phyloP scores from a whole-genome alignment of 2,797 vertebrate genomes.

The Cyprinodon diabolis region DNA sequence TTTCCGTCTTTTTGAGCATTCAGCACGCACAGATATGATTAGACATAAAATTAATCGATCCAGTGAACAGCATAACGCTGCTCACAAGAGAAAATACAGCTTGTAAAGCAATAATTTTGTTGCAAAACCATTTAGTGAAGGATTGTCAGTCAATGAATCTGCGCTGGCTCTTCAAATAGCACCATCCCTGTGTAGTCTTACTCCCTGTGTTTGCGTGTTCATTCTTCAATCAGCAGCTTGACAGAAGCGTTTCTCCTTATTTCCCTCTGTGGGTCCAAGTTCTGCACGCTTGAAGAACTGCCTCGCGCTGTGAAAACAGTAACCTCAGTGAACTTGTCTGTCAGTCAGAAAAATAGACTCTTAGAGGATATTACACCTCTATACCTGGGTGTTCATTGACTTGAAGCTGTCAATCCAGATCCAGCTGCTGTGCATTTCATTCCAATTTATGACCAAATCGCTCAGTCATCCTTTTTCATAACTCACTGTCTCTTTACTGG shows the following conservation, averaged over 20 bases:
- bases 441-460: slow-evolving; percentile 66
- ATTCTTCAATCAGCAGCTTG: slow-evolving; percentile 57
- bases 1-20: slow-evolving; percentile 25
- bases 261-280: slow-evolving; percentile 59
- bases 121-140: slow-evolving; percentile 25
- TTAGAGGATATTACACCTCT: slow-evolving; percentile 87
- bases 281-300: slow-evolving; percentile 66
- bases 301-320: slow-evolving; percentile 58
- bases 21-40: slow-evolving; percentile 37
- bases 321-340: slow-evolving; percentile 83
- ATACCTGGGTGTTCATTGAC: slow-evolving; percentile 86
- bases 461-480: slow-evolving; percentile 40
- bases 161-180: slow-evolving; percentile 37
- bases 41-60: slow-evolving; percentile 46
- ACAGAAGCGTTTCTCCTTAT: slow-evolving; percentile 57
- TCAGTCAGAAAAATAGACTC: slow-evolving; percentile 86
- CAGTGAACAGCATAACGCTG: slow-evolving; percentile 39
- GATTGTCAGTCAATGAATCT: slow-evolving; percentile 39
- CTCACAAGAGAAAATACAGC: slow-evolving; percentile 31
- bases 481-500: slow-evolving; percentile 49
- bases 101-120: slow-evolving; percentile 15
- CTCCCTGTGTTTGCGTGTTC: slow-evolving; percentile 53
- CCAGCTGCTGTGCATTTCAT: slow-evolving; percentile 60
- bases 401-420: slow-evolving; percentile 75
- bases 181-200: slow-evolving; percentile 47